Evolutionary conservation across 30 jellyfish, hydroid and myxozoan genomes (phyloP), one percentile per base, ranked within the genome.

Genomic region (Sanderia malayensis): DNA sequence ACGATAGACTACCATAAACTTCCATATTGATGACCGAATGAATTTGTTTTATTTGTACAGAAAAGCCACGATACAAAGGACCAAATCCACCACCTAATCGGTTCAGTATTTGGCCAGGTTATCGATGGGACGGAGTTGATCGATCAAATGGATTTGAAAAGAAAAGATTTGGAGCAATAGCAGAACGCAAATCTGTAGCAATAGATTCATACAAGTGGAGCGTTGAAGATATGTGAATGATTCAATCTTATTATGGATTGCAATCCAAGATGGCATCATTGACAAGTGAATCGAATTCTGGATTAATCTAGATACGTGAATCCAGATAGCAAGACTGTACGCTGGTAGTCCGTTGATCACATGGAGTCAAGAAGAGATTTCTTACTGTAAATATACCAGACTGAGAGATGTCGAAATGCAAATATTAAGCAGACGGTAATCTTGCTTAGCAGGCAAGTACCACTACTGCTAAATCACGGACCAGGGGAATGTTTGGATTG

Each of bases 91-190:
- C 97, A 7, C 96, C 96, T 4, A 94, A 94, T 58, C 87, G 99
- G 20, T 94, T 94, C 46, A 86, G 79, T 60, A 81, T 94, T 6
- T 86, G 88, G 95, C 99, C 99, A 2, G 99, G 99, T 11, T 86
- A 86, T 58, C 80, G 99, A 33, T 94, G 94, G 94, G 99, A 94
- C 79, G 99, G 99, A 13, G 99, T 94, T 27, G 97, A 94, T 61
- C 86, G 99, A 27, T 94, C 99, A 33, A 94, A 86, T 67, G 99
- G 99, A 17, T 94, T 94, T 78, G 99, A 94, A 45, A 94, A 86
- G 74, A 83, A 87, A 59, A 65, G 99, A 61, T 94, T 94, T 72
- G 79, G 70, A 4, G 67, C 87, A 9, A 70, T 94, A 17, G 94
- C 94, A 27, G 94, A 86, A 22, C 64, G 69, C 41, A 88, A 86